phyloP scores from a whole-genome alignment of 2,888 invertebrate genomes.

The Drosophila picticornis region DNA sequence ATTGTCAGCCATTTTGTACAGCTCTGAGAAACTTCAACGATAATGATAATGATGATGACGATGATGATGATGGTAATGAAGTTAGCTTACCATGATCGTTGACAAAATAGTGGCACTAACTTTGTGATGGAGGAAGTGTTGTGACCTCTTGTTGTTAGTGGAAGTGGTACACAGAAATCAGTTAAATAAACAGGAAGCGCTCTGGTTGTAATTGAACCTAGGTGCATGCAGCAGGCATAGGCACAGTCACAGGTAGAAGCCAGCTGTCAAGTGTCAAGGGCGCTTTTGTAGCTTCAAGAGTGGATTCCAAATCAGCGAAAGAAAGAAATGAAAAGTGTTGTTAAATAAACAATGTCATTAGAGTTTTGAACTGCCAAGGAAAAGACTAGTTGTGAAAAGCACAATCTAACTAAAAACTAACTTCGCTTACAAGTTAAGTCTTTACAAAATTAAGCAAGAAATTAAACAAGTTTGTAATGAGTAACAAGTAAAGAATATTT shows the following conservation, averaged over 20 bases:
- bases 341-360: constrained; percentile 13
- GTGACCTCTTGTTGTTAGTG: constrained; percentile 43
- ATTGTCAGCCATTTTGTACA: constrained; percentile 64
- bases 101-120: constrained; percentile 38
- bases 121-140: constrained; percentile 46
- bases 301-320: constrained; percentile 30
- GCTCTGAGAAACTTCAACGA: constrained; percentile 6
- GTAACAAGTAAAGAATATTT: not conserved
- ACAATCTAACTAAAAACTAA: not conserved
- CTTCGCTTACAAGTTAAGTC: not conserved
- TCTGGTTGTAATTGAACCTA: constrained; percentile 28
- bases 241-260: constrained; percentile 10
- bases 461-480: not conserved
- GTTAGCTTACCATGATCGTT: constrained; percentile 37
- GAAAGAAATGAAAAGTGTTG: constrained; percentile 10
- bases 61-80: constrained; percentile 12
- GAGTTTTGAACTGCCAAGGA: not conserved
- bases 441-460: not conserved
- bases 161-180: constrained; percentile 68
- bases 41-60: constrained; percentile 6
- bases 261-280: constrained; percentile 48
- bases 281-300: constrained; percentile 32
- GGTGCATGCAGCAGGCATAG: constrained; percentile 10
- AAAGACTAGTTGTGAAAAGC: not conserved
- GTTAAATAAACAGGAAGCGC: constrained; percentile 69